Percentiles rank a stretch among this genome's conserved stretches.
phyloP scores from a whole-genome alignment of 2,113 vertebrate species.

The Piprites chloris region DNA sequence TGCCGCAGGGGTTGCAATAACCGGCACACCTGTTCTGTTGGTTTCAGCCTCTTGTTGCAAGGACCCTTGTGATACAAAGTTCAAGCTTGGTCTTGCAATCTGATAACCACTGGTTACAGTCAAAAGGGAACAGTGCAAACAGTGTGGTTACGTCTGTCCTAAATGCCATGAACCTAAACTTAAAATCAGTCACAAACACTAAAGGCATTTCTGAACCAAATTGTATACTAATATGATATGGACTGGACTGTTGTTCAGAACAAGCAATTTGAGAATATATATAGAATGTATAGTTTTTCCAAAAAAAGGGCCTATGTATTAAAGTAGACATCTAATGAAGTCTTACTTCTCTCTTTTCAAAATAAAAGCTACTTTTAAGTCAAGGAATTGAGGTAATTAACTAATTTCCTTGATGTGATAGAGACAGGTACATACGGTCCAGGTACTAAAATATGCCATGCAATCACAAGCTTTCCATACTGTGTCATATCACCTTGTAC shows the following conservation, averaged over 20 bases:
- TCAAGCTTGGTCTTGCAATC: not conserved
- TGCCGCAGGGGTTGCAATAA: not conserved
- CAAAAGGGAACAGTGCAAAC: not conserved
- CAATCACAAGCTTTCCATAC: not conserved
- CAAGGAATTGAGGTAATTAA: not conserved
- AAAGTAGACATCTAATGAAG: not conserved
- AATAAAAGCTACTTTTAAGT: not conserved
- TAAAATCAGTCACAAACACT: not conserved
- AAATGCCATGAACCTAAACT: not conserved
- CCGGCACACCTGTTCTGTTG: fast-evolving
- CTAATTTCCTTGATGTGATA: not conserved
- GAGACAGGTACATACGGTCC: fast-evolving
- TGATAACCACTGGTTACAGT: not conserved
- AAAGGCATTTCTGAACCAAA: not conserved
- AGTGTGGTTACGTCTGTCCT: not conserved
- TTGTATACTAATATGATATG: not conserved
- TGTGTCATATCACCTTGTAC: not conserved
- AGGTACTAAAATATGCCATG: not conserved
- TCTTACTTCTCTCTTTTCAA: not conserved
- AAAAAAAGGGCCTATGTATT: not conserved
- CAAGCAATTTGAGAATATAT: not conserved
- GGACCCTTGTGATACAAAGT: fast-evolving
- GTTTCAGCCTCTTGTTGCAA: not conserved
- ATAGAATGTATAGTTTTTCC: not conserved
- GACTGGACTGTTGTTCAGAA: not conserved